A percentile compares a stretch with the other conserved stretches of the same genome.
phyloP scores from a whole-genome alignment of 1,140 invertebrate genomes.

The Zaprionus davidi region DNA sequence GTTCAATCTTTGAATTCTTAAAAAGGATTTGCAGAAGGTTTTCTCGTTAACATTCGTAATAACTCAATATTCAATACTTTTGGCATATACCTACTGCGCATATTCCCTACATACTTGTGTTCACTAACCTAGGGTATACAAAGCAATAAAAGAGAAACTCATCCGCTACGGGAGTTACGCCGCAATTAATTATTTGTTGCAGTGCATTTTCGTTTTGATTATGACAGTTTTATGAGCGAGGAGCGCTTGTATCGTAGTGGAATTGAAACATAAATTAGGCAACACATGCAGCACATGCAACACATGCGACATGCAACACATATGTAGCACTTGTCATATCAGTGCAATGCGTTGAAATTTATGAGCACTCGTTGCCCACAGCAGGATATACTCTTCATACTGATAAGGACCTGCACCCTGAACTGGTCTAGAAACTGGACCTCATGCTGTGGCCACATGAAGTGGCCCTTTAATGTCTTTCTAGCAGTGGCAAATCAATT shows the following conservation, averaged over 20 bases:
- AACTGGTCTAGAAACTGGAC: constrained; percentile 12
- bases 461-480: constrained; percentile 54
- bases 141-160: not conserved
- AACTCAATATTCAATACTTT: too few relatives aligned
- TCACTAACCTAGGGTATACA: constrained; percentile 9
- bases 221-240: constrained; percentile 73
- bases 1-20: too few relatives aligned
- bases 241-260: constrained; percentile 29
- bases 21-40: too few relatives aligned
- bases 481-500: constrained; percentile 71
- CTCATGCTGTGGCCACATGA: constrained; percentile 60
- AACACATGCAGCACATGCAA: constrained; percentile 75
- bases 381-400: constrained; percentile 40
- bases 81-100: too few relatives aligned
- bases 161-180: constrained; percentile 15
- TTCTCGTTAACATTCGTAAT: too few relatives aligned
- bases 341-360: constrained; percentile 57
- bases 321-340: constrained; percentile 75
- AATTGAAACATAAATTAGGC: constrained; percentile 80
- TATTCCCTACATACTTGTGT: too few relatives aligned
- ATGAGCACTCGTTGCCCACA: constrained; percentile 37
- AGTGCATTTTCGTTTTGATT: constrained; percentile 74
- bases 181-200: constrained; percentile 72
- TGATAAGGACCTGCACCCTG: constrained; percentile 30
- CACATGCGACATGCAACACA: constrained; percentile 61